These are phyloP conservation scores for Caretta caretta DNA, from an alignment of 2,113 vertebrate species.

Conservation along the genomic window DNA sequence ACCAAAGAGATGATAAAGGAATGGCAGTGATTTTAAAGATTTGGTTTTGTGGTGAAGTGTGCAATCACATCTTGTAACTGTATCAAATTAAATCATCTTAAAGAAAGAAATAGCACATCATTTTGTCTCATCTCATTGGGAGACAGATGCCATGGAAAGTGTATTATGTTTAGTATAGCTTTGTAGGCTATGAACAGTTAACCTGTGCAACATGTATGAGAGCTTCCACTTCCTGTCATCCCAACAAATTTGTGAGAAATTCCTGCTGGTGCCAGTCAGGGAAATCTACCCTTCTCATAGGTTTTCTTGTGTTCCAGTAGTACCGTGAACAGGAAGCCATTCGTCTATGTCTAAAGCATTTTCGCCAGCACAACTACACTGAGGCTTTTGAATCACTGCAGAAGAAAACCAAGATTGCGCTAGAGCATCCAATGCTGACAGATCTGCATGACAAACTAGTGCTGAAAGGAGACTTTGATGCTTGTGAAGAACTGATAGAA, in stretches of 20 bases:
- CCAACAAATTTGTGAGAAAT: neutral
- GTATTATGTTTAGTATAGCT: neutral
- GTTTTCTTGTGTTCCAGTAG: slow-evolving; percentile 86
- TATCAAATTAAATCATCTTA: neutral
- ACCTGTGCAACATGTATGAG: rapidly evolving
- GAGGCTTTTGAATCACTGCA: slow-evolving; percentile 99
- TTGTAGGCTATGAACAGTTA: neutral
- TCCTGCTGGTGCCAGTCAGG: slow-evolving; percentile 18
- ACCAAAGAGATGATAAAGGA: slow-evolving; percentile 9
- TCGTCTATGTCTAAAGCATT: slow-evolving; percentile 98
- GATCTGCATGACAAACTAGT: slow-evolving; percentile 96
- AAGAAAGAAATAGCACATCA: neutral
- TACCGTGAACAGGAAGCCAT: slow-evolving; percentile 99
- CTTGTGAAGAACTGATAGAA: slow-evolving; percentile 97
- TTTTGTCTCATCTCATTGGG: neutral
- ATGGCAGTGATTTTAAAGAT: slow-evolving; percentile 39
- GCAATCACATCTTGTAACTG: neutral
- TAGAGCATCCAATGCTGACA: slow-evolving; percentile 98
- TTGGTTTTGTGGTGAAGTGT: neutral
- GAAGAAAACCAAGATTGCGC: slow-evolving; percentile 97
- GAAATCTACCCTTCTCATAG: slow-evolving; percentile 67
- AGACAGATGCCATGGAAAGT: neutral
- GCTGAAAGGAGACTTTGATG: slow-evolving; percentile 95
- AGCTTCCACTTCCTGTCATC: neutral
- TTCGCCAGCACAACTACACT: slow-evolving; percentile 99